Conservation (phyloP, 2,888 invertebrate genomes). For the Pycnomerus fuliginosus region DNA sequence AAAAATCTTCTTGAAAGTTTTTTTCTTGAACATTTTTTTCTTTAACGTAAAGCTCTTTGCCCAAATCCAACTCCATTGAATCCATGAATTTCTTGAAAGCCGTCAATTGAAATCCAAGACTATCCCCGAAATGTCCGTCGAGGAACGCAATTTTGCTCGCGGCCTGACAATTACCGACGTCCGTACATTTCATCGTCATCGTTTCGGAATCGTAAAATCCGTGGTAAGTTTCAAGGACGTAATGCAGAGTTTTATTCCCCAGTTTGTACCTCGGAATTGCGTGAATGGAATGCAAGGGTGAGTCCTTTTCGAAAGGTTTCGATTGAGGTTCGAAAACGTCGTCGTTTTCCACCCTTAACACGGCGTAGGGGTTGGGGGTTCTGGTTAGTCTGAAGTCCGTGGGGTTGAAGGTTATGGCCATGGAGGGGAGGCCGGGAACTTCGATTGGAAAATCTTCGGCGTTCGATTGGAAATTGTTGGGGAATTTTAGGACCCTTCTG, state of each 20-base stretch:
- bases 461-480: constrained; percentile 48
- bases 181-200: constrained; percentile 46
- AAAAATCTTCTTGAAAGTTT: constrained; percentile 22
- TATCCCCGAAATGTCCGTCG: constrained; percentile 50
- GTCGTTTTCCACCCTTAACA: constrained; percentile 36
- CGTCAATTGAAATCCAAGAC: constrained; percentile 48
- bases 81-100: constrained; percentile 49
- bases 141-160: constrained; percentile 51
- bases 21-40: constrained; percentile 38
- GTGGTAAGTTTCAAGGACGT: constrained; percentile 47
- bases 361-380: constrained; percentile 35
- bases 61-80: constrained; percentile 37
- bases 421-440: constrained; percentile 50
- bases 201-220: constrained; percentile 51
- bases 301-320: constrained; percentile 21
- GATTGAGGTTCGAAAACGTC: constrained; percentile 8
- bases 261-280: constrained; percentile 34
- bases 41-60: constrained; percentile 31
- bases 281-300: constrained; percentile 34
- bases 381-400: constrained; percentile 41
- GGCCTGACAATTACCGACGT: constrained; percentile 48
- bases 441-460: constrained; percentile 48
- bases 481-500: constrained; percentile 70
- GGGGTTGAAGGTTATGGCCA: constrained; percentile 49
- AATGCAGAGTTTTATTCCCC: constrained; percentile 49